Evolutionary conservation across 2,797 vertebrate species (phyloP).

Genomic region (Rhodeus uyekii): DNA sequence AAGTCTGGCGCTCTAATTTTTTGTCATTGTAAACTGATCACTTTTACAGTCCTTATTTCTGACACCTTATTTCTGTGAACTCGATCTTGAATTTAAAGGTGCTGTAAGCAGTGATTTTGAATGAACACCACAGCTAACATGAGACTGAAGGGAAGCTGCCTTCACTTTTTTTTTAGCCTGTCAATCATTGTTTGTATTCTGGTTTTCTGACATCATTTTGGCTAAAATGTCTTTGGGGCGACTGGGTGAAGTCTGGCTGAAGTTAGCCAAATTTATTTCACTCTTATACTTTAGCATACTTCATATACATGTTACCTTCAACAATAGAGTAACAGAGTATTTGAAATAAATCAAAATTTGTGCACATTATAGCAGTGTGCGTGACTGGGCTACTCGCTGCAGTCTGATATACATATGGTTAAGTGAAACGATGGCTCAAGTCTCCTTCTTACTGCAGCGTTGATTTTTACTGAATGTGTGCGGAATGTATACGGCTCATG

Average conservation of each 20-base stretch:
- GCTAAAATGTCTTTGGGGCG: neutral
- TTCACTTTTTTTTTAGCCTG: neutral
- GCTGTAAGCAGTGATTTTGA: neutral
- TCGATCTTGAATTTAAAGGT: neutral
- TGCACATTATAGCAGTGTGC: neutral
- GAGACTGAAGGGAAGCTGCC: neutral
- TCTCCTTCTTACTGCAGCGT: neutral
- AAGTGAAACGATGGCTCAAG: neutral
- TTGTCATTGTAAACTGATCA: neutral
- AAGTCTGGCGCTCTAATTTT: conserved; percentile 7
- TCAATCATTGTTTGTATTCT: neutral
- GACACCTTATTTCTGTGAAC: neutral
- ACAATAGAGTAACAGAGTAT: too few species aligned
- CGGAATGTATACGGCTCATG: neutral
- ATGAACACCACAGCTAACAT: neutral
- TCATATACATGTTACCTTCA: neutral
- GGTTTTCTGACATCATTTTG: neutral
- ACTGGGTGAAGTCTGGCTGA: neutral
- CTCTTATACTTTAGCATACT: neutral
- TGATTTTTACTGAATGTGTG: neutral
- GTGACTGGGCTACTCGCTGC: neutral
- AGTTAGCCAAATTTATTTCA: neutral
- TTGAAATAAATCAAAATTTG: neutral
- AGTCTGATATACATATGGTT: neutral
- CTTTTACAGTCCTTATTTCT: neutral